Base-by-base conservation (phyloP, 2,113 vertebrate species). In the Leptodactylus fuscus region DNA sequence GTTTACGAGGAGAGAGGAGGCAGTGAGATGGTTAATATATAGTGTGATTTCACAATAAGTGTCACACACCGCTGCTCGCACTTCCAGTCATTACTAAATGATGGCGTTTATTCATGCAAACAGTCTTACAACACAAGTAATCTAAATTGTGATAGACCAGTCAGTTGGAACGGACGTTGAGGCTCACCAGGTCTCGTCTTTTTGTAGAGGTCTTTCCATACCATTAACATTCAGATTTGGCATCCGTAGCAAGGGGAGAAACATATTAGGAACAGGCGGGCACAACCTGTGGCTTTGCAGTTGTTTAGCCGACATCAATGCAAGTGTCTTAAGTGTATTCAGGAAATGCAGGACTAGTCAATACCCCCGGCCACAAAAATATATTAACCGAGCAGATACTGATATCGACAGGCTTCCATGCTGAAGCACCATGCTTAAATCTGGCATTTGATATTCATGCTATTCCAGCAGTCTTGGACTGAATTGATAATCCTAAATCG, bases 181-280 rank as follows among this genome's bases (percentile, higher is more conserved):
- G 32, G 62, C 46, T 46, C 24, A 10, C 67, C 27, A 15, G 46
- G 34, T 53, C 60, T 46, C 38, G 48, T 48, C 48, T 62, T 46
- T n/a, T 41, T 70, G 7, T 15, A 32, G 65, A 81, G 84, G 76
- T n/a, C 75, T 85, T 85, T 85, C 48, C 65, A 85, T 79, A 65
- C 49, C 62, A 79, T 85, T 85, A 78, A 49, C 22, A 76, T 58
- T 27, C 76, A 69, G n/a, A 27, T 51, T 44, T 80, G 48, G 24
- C 29, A 70, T 79, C 38, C 27, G 55, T 12, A 48, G 71, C 13
- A 62, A 44, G 32, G 20, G 38, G 4, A 83, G 36, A 36, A n/a
- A 65, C 10, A 8, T 2, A 16, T 20, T 16, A 34, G 49, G 27
- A 60, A 44, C 36, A 58, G 41, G 20, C 15, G 22, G 53, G 4